These are phyloP conservation scores for Heliconius melpomene DNA, from an alignment of 1,140 invertebrate species.

Conservation along the genomic window DNA sequence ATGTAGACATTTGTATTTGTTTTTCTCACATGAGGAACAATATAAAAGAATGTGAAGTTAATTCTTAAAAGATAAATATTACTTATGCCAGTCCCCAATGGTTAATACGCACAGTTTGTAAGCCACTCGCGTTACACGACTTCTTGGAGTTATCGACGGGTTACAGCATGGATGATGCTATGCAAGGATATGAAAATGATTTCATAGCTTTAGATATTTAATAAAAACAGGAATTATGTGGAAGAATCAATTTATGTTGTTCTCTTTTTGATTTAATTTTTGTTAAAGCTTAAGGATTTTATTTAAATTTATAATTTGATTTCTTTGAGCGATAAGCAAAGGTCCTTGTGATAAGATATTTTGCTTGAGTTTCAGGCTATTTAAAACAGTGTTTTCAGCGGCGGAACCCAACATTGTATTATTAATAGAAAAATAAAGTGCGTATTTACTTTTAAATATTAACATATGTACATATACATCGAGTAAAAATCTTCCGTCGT, in stretches of 20 bases:
- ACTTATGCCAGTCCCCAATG: slow-evolving; percentile 23
- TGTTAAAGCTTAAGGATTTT: too few relatives aligned
- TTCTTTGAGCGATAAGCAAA: too few relatives aligned
- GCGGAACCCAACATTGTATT: too few relatives aligned
- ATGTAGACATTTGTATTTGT: too few relatives aligned
- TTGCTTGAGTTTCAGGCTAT: too few relatives aligned
- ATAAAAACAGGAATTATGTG: neutral
- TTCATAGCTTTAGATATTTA: neutral
- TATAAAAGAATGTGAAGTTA: neutral
- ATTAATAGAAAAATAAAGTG: too few relatives aligned
- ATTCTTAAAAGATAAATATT: slow-evolving; percentile 24
- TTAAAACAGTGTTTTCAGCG: too few relatives aligned
- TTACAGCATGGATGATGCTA: slow-evolving; percentile 29
- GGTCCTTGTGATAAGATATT: too few relatives aligned
- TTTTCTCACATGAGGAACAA: neutral
- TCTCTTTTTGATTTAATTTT: neutral
- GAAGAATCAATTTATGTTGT: neutral
- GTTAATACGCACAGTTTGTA: slow-evolving; percentile 39
- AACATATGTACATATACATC: too few relatives aligned
- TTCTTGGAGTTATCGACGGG: slow-evolving; percentile 40
- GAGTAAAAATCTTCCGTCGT: too few relatives aligned
- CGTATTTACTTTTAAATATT: too few relatives aligned
- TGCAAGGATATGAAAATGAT: neutral
- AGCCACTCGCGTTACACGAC: slow-evolving; percentile 38
- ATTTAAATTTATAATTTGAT: too few relatives aligned